Base-by-base conservation (phyloP, 2,113 vertebrate genomes). In the Lethenteron camtschaticum region DNA sequence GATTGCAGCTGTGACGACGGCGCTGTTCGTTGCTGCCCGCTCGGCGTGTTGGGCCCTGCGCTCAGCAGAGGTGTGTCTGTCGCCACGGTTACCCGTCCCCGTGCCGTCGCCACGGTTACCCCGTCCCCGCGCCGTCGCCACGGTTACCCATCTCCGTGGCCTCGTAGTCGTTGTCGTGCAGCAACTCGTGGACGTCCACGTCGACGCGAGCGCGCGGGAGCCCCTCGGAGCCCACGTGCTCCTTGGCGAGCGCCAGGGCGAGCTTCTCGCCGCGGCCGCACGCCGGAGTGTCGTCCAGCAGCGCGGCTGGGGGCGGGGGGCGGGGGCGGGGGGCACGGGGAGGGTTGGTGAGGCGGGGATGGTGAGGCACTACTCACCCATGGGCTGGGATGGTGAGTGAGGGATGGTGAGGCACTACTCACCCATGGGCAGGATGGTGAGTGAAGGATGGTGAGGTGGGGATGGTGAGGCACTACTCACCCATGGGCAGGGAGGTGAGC, bases 101-200 rank as follows among this genome's bases (percentile, higher is more conserved):
- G 41, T 5, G 41, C 41, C 41, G 41, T 41, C 41, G 41, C 41
- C 41, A 41, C 41, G 41, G 41, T 41, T 41, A 41, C 41, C 41
- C 41, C 4, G 6, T 4, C 41, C 41, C 41, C 41, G 41, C 41
- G 41, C 41, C 41, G 41, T 41, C 41, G 41, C 41, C 41, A 41
- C 41, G 41, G 41, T 41, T 77, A 90, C 87, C 88, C 75, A 86
- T 90, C 75, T 89, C 87, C 2, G 87, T 89, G 72, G 87, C 87
- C 77, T 87, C 83, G 72, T 87, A 90, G 80, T 90, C 86, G 73
- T 86, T 89, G 79, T 90, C 87, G 74, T 80, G 83, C 76, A 81
- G 85, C 73, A 90, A 81, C 75, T 90, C 87, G 57, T 86, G 89
- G 74, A 89, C 83, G 73, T 90, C 87, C 69, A 90, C 86, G 74